These are phyloP conservation scores for Salarias fasciatus DNA, from an alignment of 2,797 vertebrate species.

Conservation along the genomic window DNA sequence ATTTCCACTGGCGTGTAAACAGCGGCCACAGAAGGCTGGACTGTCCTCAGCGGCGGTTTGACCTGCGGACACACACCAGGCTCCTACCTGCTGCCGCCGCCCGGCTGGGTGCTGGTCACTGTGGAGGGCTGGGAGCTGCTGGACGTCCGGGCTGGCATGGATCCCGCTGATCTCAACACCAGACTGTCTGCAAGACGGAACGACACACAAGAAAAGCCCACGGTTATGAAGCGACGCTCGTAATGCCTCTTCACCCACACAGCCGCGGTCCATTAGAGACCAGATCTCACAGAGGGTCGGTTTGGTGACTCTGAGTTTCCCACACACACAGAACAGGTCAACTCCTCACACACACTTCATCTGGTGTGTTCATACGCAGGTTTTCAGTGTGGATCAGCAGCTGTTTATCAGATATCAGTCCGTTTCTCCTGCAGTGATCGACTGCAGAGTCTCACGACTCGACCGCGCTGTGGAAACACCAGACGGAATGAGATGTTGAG, in stretches of 20 bases:
- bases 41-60: no score
- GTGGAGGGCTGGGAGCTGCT: slow-evolving; percentile 1
- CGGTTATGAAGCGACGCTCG: slow-evolving; percentile 5
- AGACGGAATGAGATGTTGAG: no score
- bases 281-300: slow-evolving; percentile 27
- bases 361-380: no score
- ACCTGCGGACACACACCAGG: neutral
- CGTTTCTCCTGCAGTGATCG: no score
- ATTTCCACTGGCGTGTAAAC: neutral
- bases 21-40: neutral
- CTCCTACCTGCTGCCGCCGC: slow-evolving; percentile 40
- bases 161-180: slow-evolving; percentile 20
- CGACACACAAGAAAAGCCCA: slow-evolving; percentile 1
- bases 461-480: no score
- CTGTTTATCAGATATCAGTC: no score
- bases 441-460: no score
- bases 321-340: no score
- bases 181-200: slow-evolving; percentile 27
- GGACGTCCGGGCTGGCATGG: slow-evolving; percentile 30
- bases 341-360: no score
- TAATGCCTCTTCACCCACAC: slow-evolving; percentile 43
- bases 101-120: neutral
- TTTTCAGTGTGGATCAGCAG: no score
- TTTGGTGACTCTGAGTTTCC: neutral
- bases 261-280: slow-evolving; percentile 35